phyloP scores from a whole-genome alignment of 2,888 invertebrate genomes.

The Phyllotreta cruciferae region DNA sequence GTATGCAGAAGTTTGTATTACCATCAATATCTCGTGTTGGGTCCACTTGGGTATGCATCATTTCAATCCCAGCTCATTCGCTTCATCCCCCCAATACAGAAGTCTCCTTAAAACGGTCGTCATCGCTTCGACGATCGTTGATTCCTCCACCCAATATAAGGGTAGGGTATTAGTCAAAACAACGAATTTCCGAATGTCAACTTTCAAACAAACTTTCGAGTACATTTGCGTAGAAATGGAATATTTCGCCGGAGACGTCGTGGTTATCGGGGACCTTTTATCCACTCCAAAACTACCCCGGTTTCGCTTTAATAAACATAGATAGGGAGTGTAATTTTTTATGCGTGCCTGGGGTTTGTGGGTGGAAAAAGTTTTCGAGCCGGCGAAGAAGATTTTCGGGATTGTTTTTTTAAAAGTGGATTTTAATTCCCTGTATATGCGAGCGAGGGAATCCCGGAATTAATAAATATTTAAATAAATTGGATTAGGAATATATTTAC shows the following conservation, averaged over 20 bases:
- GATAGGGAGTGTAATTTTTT: constrained; percentile 15
- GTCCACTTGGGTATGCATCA: no score
- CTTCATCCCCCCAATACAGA: no score
- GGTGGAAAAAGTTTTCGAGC: constrained; percentile 7
- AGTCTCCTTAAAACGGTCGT: no score
- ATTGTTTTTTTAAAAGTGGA: constrained; percentile 7
- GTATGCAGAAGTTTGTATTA: no score
- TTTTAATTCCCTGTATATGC: constrained; percentile 1
- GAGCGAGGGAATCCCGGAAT: neutral
- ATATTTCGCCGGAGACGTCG: constrained; percentile 18
- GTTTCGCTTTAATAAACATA: constrained; percentile 22
- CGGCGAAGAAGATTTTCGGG: constrained; percentile 4
- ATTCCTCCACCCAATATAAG: neutral
- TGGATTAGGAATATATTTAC: constrained; percentile 11
- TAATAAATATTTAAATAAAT: constrained; percentile 4
- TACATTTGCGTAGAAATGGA: constrained; percentile 30
- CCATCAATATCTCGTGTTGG: no score
- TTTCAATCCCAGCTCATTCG: no score
- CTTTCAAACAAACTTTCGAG: constrained; percentile 24
- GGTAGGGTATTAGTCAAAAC: constrained; percentile 20
- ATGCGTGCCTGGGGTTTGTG: constrained; percentile 4
- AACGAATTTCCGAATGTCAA: constrained; percentile 13
- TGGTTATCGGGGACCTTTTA: constrained; percentile 19
- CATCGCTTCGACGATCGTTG: neutral
- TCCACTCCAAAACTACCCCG: constrained; percentile 21